Conservation (phyloP, 2,888 invertebrate genomes). For the Parelbella ahira region DNA sequence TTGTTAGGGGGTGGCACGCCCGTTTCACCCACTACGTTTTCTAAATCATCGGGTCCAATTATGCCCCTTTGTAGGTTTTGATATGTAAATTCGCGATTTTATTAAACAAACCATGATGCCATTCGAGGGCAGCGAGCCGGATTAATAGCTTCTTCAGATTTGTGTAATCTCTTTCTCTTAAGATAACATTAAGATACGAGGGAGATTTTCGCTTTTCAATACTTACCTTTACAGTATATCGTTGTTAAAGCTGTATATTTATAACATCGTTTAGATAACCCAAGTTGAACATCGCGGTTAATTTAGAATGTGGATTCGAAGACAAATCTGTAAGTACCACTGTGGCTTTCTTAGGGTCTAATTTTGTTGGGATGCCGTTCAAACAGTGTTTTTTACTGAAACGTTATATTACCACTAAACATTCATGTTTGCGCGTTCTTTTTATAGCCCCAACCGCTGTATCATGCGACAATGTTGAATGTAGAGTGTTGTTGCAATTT, state of each 20-base stretch:
- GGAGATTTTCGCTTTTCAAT: slow-evolving; percentile 54
- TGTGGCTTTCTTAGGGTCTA: neutral
- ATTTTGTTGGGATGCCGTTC: too few relatives aligned
- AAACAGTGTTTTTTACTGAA: neutral
- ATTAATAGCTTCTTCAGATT: slow-evolving; percentile 81
- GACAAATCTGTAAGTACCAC: too few relatives aligned
- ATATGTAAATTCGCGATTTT: slow-evolving; percentile 81
- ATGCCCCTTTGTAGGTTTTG: slow-evolving; percentile 82
- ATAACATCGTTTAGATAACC: neutral
- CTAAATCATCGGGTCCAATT: slow-evolving; percentile 81
- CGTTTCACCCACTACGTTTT: slow-evolving; percentile 76
- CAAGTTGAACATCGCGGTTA: too few relatives aligned
- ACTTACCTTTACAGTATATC: slow-evolving; percentile 12
- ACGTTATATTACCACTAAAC: neutral
- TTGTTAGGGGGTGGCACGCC: slow-evolving; percentile 68
- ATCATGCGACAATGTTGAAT: slow-evolving; percentile 24
- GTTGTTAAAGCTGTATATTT: slow-evolving; percentile 6
- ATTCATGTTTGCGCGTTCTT: slow-evolving; percentile 5
- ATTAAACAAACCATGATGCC: slow-evolving; percentile 81
- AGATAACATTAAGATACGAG: slow-evolving; percentile 72
- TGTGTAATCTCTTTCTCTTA: slow-evolving; percentile 80
- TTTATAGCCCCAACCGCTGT: slow-evolving; percentile 9
- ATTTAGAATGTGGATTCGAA: too few relatives aligned
- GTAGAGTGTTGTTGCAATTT: slow-evolving; percentile 24
- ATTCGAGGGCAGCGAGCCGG: slow-evolving; percentile 78